phyloP scores from a whole-genome alignment of 2,113 vertebrate species.

The Ranitomeya variabilis region DNA sequence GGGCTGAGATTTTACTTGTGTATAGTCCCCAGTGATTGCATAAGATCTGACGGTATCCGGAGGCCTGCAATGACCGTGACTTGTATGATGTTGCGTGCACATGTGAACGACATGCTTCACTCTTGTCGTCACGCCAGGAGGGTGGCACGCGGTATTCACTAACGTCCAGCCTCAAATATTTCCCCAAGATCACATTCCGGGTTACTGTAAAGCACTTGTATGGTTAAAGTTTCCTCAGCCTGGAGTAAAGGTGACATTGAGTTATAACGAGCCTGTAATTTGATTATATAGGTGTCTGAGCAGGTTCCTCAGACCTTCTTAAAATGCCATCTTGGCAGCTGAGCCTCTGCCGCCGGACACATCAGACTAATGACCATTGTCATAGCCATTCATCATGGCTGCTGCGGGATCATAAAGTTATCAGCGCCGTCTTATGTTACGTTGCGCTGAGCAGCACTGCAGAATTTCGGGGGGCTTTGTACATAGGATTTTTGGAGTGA shows the following conservation, averaged over 20 bases:
- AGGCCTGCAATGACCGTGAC: background rate
- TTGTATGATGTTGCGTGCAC: background rate
- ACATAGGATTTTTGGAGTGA: too few relatives aligned
- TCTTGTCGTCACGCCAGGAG: background rate
- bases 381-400: conserved; percentile 13
- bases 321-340: background rate
- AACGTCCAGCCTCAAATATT: background rate
- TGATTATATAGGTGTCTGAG: conserved; percentile 24
- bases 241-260: background rate
- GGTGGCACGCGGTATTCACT: background rate
- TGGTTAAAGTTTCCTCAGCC: background rate
- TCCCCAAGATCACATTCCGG: background rate
- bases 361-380: conserved; percentile 36
- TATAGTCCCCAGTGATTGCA: background rate
- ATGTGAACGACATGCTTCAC: background rate
- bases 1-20: background rate
- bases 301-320: background rate
- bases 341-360: background rate
- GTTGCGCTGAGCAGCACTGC: background rate
- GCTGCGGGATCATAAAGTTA: conserved; percentile 24
- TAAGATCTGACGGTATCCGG: background rate
- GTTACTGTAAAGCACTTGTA: background rate
- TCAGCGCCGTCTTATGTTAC: background rate
- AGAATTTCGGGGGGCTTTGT: background rate
- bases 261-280: conserved; percentile 6